Conservation (phyloP, 2,797 vertebrate genomes). For the Taenioides sp. region DNA sequence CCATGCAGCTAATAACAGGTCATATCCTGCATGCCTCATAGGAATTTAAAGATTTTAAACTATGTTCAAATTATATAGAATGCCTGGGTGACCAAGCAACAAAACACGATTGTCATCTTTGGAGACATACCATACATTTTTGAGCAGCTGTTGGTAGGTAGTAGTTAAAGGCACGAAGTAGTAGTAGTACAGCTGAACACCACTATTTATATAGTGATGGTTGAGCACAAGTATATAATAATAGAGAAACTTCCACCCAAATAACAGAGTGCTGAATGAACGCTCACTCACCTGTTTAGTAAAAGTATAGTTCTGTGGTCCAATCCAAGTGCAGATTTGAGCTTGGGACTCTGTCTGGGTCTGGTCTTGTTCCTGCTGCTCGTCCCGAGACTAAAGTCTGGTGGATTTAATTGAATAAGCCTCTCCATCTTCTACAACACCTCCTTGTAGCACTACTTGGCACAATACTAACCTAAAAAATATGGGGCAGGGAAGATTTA, state of each 20-base stretch:
- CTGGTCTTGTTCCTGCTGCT: conserved; percentile 42
- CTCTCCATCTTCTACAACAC: conserved; percentile 53
- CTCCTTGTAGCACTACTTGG: conserved; percentile 28
- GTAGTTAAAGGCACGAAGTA: neutral
- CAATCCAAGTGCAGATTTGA: neutral
- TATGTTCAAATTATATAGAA: conserved; percentile 6
- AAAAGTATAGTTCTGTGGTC: neutral
- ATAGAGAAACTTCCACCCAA: neutral
- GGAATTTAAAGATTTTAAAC: conserved; percentile 2
- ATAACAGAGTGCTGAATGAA: neutral
- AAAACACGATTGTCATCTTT: no score
- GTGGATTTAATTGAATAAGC: conserved; percentile 70
- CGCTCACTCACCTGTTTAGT: conserved; percentile 4
- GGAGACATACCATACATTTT: neutral
- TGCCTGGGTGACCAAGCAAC: neutral
- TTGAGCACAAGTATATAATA: neutral
- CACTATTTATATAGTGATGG: neutral
- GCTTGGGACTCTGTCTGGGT: conserved; percentile 5
- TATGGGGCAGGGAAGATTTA: neutral
- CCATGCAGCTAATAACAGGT: conserved; percentile 3
- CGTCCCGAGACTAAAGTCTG: conserved; percentile 39
- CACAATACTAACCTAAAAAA: neutral
- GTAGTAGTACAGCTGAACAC: neutral
- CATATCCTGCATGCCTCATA: neutral
- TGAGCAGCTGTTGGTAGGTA: neutral